Base-by-base conservation (phyloP, 2,113 vertebrate genomes). In the Chionodraco myersi region DNA sequence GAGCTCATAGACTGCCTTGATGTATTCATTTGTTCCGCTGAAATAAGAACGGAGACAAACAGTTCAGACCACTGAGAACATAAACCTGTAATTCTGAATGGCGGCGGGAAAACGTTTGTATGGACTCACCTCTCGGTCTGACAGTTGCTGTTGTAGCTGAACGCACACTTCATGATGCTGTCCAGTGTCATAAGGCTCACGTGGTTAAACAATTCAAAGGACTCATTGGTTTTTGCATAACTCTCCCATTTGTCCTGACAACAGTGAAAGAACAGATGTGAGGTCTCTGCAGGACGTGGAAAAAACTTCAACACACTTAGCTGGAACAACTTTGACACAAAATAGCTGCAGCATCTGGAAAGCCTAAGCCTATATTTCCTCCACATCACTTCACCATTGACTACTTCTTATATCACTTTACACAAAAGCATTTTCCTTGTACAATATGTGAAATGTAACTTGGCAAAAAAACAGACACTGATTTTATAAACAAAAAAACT, bases 101-200 rank as follows among this genome's bases (percentile, higher is more conserved):
- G 26, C 26, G 12, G 4, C 2, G 2, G 4, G 18, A 5, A 61
- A 63, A 34, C 0, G 3, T 41, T 47, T 34, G 13, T 2, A 41
- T 5, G 15, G 15, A 92, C 96, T 93, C 49, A 98, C 97, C 95
- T 92, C 76, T 94, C 60, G 0, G 85, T 91, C 85, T 98, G 96
- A 87, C 96, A 91, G 85, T 94, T 94, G 85, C 94, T 96, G 52
- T 94, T 72, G 78, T 79, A 89, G 83, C 97, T 97, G 92, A 98
- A 98, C 21, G 96, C 96, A 63, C 96, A 97, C 86, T 97, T 97
- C 96, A 98, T 92, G 78, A 97, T 95, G 84, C 63, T 96, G 64
- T 99, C 97, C 0, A 99, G 94, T 2, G 96, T 96, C 97, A 99
- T 98, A 30, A 98, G 92, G 80, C 97, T 98, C 64, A 97, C 30